Percentiles rank a stretch among this genome's conserved stretches.
Evolutionary conservation across 2,888 invertebrate species (phyloP).

Genomic region (Hydroisotoma schaefferi): DNA sequence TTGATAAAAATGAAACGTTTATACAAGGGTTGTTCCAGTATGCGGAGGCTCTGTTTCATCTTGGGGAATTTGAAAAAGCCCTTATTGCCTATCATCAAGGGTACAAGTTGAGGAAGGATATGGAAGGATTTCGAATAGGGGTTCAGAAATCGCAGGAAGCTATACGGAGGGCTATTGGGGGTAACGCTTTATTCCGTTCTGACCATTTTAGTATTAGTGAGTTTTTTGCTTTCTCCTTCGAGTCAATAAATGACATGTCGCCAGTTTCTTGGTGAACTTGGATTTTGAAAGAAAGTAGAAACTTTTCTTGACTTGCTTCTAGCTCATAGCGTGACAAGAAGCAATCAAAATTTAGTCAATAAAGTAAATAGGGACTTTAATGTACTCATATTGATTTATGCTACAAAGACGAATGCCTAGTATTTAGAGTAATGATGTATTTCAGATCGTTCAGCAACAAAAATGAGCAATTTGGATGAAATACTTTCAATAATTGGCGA

Average conservation of each 20-base stretch:
- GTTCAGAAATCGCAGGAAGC: conserved; percentile 48
- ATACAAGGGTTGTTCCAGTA: conserved; percentile 44
- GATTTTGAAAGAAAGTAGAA: too few species aligned
- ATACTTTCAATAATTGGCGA: conserved; percentile 44
- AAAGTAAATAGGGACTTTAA: too few species aligned
- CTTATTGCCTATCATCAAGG: conserved; percentile 47
- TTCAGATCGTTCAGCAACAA: conserved; percentile 37
- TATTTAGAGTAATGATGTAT: too few species aligned
- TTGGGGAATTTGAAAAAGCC: conserved; percentile 47
- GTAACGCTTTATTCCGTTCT: conserved; percentile 20
- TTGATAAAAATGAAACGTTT: conserved; percentile 40
- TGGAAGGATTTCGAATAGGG: conserved; percentile 45
- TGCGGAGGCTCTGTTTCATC: conserved; percentile 46
- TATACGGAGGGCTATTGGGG: conserved; percentile 45
- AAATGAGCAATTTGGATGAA: conserved; percentile 42
- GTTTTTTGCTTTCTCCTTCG: neutral
- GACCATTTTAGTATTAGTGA: neutral
- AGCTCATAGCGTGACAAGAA: too few species aligned
- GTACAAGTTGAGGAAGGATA: conserved; percentile 38
- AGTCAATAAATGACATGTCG: too few species aligned
- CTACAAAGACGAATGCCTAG: too few species aligned
- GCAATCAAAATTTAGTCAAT: too few species aligned
- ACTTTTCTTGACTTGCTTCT: too few species aligned
- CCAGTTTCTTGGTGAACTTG: too few species aligned
- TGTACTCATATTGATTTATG: too few species aligned